Conservation (phyloP, 2,888 invertebrate genomes). For the Apeira syringaria region DNA sequence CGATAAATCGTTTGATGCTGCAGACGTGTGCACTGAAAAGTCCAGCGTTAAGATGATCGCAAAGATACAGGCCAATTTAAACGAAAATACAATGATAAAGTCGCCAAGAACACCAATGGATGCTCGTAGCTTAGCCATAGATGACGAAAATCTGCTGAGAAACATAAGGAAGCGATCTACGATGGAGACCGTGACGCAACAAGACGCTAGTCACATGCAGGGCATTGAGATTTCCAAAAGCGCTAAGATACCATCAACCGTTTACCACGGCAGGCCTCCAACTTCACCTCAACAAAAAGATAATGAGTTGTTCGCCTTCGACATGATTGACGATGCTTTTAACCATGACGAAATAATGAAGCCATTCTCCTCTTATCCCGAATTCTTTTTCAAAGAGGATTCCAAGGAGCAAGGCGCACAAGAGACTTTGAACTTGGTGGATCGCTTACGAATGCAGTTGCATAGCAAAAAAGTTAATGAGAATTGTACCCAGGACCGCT, state of each 20-base stretch:
- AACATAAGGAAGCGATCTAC: conserved; percentile 59
- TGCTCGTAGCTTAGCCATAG: conserved; percentile 65
- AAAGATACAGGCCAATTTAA: conserved; percentile 75
- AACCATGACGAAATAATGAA: conserved; percentile 86
- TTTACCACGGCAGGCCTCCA: conserved; percentile 84
- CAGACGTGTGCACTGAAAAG: conserved; percentile 63
- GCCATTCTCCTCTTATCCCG: conserved; percentile 86
- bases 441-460: conserved; percentile 90
- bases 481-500: conserved; percentile 66
- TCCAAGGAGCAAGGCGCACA: conserved; percentile 91
- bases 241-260: conserved; percentile 72
- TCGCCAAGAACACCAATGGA: conserved; percentile 79
- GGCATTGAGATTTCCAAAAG: conserved; percentile 75
- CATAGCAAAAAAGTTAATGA: conserved; percentile 86
- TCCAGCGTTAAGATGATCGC: conserved; percentile 76
- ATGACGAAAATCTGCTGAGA: conserved; percentile 56
- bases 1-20: conserved; percentile 64
- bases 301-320: conserved; percentile 86
- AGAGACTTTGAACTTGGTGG: conserved; percentile 92
- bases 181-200: conserved; percentile 63
- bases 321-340: conserved; percentile 86
- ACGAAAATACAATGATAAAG: conserved; percentile 79
- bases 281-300: conserved; percentile 89
- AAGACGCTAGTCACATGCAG: conserved; percentile 72
- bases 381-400: conserved; percentile 89